A percentile compares a stretch with the other conserved stretches of the same genome.
Conservation (phyloP, 2,113 vertebrate species). For the Genyomyrus donnyi region DNA sequence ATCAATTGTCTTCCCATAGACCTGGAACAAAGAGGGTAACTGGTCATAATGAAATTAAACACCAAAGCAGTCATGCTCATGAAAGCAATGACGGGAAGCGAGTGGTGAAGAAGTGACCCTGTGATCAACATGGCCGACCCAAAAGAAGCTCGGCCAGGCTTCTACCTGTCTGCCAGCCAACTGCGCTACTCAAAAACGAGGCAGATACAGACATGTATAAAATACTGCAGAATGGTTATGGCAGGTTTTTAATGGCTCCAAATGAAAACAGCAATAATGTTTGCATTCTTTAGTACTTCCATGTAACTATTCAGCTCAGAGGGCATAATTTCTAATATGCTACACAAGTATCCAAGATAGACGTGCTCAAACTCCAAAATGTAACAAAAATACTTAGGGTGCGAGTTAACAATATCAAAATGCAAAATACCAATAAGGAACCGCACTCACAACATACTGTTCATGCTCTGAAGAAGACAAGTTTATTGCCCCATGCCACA, state of each 20-base stretch:
- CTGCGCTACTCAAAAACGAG: neutral
- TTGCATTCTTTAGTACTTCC: neutral
- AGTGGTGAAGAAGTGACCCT: neutral
- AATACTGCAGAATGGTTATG: neutral
- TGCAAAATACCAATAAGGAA: no score
- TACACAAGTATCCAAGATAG: no score
- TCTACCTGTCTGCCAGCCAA: neutral
- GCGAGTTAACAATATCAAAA: no score
- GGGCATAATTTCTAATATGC: neutral
- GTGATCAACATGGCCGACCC: neutral
- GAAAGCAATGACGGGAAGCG: neutral
- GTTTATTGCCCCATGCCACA: no score
- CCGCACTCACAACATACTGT: no score
- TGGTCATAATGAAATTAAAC: neutral
- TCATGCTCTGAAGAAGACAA: no score
- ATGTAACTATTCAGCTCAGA: neutral
- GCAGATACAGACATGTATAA: neutral
- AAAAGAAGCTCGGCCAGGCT: neutral
- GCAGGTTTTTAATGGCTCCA: neutral
- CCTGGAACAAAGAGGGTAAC: constrained; percentile 54
- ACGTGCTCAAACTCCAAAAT: no score
- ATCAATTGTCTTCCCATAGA: constrained; percentile 92
- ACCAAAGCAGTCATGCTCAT: neutral
- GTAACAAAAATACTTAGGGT: no score
- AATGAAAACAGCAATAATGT: neutral